A percentile compares a stretch with the other conserved stretches of the same genome.
These are phyloP conservation scores for Hassar affinis DNA, from an alignment of 2,113 vertebrate genomes.

Conservation along the genomic window DNA sequence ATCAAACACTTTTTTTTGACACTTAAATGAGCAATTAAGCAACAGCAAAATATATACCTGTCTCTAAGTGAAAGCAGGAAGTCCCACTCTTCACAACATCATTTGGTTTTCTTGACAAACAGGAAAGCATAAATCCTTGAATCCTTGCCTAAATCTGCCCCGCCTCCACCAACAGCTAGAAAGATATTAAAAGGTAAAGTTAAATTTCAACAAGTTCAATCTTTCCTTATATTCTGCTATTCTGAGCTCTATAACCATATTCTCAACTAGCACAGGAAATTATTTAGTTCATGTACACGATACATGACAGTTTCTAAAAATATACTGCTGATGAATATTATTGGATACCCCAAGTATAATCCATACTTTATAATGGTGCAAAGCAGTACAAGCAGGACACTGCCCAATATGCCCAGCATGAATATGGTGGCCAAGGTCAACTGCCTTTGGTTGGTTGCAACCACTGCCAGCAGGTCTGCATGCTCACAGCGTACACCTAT, in stretches of 20 bases:
- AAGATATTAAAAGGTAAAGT: conserved; percentile 29
- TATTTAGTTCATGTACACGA: background rate
- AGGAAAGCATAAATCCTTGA: conserved; percentile 70
- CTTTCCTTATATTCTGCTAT: background rate
- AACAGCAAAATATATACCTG: conserved; percentile 66
- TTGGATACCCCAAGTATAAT: background rate
- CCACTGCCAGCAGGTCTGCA: conserved; percentile 91
- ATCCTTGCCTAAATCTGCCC: conserved; percentile 75
- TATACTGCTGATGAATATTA: background rate
- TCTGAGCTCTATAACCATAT: background rate
- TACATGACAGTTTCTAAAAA: background rate
- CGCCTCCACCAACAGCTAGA: conserved; percentile 84
- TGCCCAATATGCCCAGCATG: conserved; percentile 83
- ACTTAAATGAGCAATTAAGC: background rate
- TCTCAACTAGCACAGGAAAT: background rate
- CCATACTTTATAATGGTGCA: conserved; percentile 87
- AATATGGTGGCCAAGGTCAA: conserved; percentile 86
- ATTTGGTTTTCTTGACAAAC: conserved; percentile 74
- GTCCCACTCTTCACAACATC: conserved; percentile 73
- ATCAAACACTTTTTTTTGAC: background rate
- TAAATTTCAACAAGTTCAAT: background rate
- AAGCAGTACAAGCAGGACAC: conserved; percentile 75
- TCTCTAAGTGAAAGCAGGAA: conserved; percentile 79
- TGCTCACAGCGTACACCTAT: conserved; percentile 89
- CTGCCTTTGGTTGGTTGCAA: conserved; percentile 88